Evolutionary conservation across 2,888 invertebrate species (phyloP).

Genomic region (Limenitis camilla): DNA sequence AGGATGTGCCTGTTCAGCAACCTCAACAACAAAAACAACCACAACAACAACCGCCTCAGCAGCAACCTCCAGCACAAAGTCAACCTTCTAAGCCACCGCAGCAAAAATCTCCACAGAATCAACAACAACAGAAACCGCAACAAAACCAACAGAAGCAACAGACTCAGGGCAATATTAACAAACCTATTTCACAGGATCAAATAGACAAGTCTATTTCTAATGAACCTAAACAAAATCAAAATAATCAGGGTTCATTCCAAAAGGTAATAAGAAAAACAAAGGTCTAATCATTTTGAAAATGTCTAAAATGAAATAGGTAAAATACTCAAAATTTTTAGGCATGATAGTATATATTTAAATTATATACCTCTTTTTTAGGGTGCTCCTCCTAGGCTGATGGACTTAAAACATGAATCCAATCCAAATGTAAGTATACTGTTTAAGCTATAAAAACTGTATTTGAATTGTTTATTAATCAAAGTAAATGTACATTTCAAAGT

Average conservation of each 20-base stretch:
- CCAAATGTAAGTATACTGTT: slow-evolving; percentile 12
- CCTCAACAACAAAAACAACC: slow-evolving; percentile 20
- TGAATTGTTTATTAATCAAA: no score
- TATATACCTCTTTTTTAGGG: slow-evolving; percentile 10
- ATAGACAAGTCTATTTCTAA: slow-evolving; percentile 44
- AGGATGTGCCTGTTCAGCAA: slow-evolving; percentile 18
- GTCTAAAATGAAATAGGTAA: no score
- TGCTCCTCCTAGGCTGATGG: slow-evolving; percentile 19
- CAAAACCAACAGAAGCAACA: slow-evolving; percentile 15
- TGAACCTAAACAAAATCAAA: slow-evolving; percentile 40
- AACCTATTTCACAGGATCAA: slow-evolving; percentile 40
- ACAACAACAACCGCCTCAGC: slow-evolving; percentile 25
- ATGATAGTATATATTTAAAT: background rate
- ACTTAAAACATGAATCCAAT: slow-evolving; percentile 11
- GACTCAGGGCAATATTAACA: slow-evolving; percentile 12
- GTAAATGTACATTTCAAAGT: no score
- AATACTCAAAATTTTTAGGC: no score
- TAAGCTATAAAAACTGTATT: no score
- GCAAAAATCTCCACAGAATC: slow-evolving; percentile 20
- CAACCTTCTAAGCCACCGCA: slow-evolving; percentile 29
- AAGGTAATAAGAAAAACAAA: slow-evolving; percentile 29
- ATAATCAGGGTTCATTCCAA: slow-evolving; percentile 39
- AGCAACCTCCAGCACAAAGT: slow-evolving; percentile 25
- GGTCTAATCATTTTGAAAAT: background rate
- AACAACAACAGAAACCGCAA: slow-evolving; percentile 24